Evolutionary conservation across 2,797 vertebrate genomes (phyloP).

Genomic region (Cephalopachus bancanus): DNA sequence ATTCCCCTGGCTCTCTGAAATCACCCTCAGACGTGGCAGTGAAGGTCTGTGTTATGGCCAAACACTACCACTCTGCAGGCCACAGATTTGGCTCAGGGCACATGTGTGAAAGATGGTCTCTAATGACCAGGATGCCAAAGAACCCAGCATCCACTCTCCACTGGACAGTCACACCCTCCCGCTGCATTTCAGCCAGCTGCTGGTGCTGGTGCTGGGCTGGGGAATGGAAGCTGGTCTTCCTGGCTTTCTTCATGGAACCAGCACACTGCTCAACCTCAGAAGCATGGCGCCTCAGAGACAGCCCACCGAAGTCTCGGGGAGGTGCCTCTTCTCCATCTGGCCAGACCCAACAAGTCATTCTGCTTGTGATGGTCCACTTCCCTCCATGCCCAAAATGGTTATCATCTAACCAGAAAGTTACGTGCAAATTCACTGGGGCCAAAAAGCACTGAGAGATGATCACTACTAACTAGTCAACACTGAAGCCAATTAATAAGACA

Average conservation of each 20-base stretch:
- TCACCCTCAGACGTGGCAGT: not conserved
- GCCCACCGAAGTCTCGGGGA: not conserved
- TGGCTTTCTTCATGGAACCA: not conserved
- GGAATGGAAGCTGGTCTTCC: not conserved
- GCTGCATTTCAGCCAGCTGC: not conserved
- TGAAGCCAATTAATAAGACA: not conserved
- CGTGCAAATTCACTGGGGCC: not conserved
- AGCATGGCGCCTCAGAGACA: not conserved
- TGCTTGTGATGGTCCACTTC: not conserved
- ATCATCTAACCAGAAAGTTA: not conserved
- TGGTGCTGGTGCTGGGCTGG: not conserved
- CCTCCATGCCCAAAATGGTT: not conserved
- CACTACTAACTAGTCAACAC: not conserved
- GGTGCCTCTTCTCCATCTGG: not conserved
- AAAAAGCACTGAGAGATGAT: not conserved
- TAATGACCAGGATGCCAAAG: not conserved
- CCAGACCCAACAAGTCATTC: not conserved
- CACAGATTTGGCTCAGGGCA: not conserved
- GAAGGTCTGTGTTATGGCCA: not conserved
- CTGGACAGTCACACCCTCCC: not conserved
- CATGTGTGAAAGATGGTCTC: not conserved
- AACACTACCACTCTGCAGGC: not conserved
- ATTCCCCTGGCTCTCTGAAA: not conserved
- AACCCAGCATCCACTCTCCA: not conserved
- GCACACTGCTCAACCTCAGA: rapidly evolving